Percentiles rank a stretch among this genome's conserved stretches.
Conservation (phyloP, 1,140 invertebrate species). For the Eulimnadia texana region DNA sequence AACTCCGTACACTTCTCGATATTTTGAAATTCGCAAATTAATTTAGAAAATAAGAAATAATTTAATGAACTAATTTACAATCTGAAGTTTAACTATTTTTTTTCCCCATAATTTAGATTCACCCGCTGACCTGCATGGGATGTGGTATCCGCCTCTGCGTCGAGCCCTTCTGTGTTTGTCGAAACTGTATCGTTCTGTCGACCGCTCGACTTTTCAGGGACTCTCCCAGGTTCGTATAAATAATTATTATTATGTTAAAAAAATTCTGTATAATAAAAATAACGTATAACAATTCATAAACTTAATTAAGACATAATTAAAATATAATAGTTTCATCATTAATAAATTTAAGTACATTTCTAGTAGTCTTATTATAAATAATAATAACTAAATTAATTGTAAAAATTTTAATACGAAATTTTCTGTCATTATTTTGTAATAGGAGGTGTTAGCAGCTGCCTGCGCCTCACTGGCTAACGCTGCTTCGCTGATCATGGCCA, state of each 20-base stretch:
- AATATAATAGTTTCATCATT: no score
- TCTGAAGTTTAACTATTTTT: not conserved
- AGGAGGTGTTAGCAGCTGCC: constrained; percentile 15
- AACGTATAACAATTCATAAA: no score
- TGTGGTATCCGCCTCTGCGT: constrained; percentile 98
- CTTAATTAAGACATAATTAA: no score
- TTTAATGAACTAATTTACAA: not conserved
- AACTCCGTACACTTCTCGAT: no score
- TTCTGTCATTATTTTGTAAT: not conserved
- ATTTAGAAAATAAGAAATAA: no score
- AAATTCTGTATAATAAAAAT: no score
- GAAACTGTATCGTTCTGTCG: constrained; percentile 86
- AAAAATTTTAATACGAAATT: not conserved
- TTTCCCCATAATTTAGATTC: constrained; percentile 34
- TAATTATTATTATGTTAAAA: no score
- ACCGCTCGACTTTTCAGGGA: constrained; percentile 88
- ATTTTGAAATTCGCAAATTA: no score
- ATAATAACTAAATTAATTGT: not conserved
- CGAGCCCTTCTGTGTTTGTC: constrained; percentile 88
- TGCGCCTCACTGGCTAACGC: constrained; percentile 32
- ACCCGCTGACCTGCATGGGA: constrained; percentile 91
- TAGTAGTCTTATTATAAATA: no score
- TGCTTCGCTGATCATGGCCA: constrained; percentile 10
- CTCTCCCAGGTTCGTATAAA: constrained; percentile 55
- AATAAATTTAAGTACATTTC: no score